Evolutionary conservation across 2,113 vertebrate species (phyloP), one percentile per base, ranked within the genome.

Genomic region (Madoqua kirkii): DNA sequence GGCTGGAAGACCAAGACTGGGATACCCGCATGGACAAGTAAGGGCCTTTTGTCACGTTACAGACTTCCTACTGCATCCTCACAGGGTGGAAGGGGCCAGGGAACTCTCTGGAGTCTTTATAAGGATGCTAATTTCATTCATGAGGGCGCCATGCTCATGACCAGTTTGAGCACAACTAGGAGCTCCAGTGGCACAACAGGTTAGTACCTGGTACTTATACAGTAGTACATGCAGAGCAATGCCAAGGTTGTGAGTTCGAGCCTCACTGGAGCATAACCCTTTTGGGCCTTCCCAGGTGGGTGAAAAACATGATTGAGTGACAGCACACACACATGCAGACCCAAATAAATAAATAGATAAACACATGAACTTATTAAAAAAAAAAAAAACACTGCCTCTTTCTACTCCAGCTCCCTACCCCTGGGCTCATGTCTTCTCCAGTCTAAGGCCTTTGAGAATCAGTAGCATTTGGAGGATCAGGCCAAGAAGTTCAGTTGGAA

Each of bases 1-100:
- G 23, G 2, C 82, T 84, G 82, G 52, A 84, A 40, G 52, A 33
- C 23, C 0, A 14, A 40, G 52, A 40, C 3, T 1, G 1, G 54
- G 52, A 14, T 84, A 15, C 52, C 50, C 2, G 7, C 81, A 83
- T 21, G 48, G 81, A 55, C 54, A 55, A 36, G 14, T 57, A 55
- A 40, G 21, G n/a, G 82, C 52, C 82, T 25, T 57, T 13, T 29
- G 52, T 36, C 6, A 52, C n/a, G 4, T 0, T 15, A 21, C 52
- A 55, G 81, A 55, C 52, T 25, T 36, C 50, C 52, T 6, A 25
- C 33, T 25, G 52, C 8, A 2, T 83, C 52, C n/a, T 40, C n/a
- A 40, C 23, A 17, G 4, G 13, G 52, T 40, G 21, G 82, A 40
- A 40, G 52, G 33, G 50, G 33, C 81, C 52, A 36, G 81, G 33